These are phyloP conservation scores for Phalacrocorax carbo DNA, from an alignment of 2,113 vertebrate species.

Conservation along the genomic window DNA sequence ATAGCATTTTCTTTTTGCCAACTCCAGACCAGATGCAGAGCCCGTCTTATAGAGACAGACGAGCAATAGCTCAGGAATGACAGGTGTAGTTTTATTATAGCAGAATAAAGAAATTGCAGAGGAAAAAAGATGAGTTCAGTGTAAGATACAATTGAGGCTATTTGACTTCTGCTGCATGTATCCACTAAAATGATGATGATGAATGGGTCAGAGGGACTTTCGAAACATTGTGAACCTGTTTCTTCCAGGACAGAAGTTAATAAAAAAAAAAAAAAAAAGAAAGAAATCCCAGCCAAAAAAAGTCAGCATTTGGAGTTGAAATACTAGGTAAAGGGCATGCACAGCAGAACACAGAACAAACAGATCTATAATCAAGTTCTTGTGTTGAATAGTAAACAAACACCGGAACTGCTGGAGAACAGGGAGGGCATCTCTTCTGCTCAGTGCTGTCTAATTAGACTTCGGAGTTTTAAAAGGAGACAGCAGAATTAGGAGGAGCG, in stretches of 20 bases:
- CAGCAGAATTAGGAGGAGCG: neutral
- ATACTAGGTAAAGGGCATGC: neutral
- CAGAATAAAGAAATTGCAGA: neutral
- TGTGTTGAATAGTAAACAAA: neutral
- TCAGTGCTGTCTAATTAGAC: neutral
- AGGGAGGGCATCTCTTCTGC: neutral
- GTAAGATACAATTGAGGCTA: slow-evolving; percentile 1
- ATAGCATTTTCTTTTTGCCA: neutral
- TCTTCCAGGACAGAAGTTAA: neutral
- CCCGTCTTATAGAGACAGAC: neutral
- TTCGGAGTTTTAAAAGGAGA: neutral
- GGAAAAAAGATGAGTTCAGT: slow-evolving; percentile 7
- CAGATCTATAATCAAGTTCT: neutral
- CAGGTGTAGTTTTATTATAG: slow-evolving; percentile 12
- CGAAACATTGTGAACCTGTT: neutral
- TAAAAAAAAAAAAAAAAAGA: neutral
- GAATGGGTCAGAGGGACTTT: neutral
- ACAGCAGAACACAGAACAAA: neutral
- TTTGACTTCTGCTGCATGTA: slow-evolving; percentile 31
- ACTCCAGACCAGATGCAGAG: neutral
- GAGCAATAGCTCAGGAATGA: slow-evolving; percentile 19
- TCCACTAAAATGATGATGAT: neutral
- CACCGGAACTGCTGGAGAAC: neutral
- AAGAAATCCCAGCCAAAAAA: neutral
- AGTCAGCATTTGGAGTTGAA: neutral